Evolutionary conservation across 2,797 vertebrate genomes (phyloP).

Genomic region (Triplophysa yarkandensis): DNA sequence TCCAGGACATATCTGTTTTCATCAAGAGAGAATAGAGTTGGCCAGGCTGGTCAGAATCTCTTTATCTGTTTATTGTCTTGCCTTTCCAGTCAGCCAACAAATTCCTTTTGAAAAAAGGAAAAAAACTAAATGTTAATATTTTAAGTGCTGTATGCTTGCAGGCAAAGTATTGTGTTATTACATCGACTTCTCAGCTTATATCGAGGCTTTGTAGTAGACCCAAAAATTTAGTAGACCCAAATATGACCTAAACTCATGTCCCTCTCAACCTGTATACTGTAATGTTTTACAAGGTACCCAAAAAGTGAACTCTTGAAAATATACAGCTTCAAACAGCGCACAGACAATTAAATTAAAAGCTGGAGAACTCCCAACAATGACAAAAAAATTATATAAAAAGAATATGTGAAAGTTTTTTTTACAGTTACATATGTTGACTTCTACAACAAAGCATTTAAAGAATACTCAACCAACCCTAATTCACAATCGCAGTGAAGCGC

Average conservation of each 20-base stretch:
- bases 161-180: background rate
- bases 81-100: conserved; percentile 13
- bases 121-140: background rate
- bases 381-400: background rate
- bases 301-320: too few relatives aligned
- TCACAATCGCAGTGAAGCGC: background rate
- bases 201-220: background rate
- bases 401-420: too few relatives aligned
- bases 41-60: conserved; percentile 9
- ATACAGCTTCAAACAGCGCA: too few relatives aligned
- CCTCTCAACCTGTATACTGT: background rate
- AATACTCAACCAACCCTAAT: background rate
- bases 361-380: background rate
- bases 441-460: too few relatives aligned
- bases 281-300: too few relatives aligned
- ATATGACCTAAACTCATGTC: background rate
- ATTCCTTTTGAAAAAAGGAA: conserved; percentile 17
- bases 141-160: conserved; percentile 7
- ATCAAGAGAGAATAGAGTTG: conserved; percentile 33
- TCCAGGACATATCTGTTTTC: conserved; percentile 43
- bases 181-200: background rate
- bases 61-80: conserved; percentile 37
- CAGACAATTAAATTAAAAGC: background rate
- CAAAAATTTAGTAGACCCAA: background rate
- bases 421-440: too few relatives aligned